phyloP scores from a whole-genome alignment of 1,140 invertebrate genomes.

The Ceratosolen solmsi region DNA sequence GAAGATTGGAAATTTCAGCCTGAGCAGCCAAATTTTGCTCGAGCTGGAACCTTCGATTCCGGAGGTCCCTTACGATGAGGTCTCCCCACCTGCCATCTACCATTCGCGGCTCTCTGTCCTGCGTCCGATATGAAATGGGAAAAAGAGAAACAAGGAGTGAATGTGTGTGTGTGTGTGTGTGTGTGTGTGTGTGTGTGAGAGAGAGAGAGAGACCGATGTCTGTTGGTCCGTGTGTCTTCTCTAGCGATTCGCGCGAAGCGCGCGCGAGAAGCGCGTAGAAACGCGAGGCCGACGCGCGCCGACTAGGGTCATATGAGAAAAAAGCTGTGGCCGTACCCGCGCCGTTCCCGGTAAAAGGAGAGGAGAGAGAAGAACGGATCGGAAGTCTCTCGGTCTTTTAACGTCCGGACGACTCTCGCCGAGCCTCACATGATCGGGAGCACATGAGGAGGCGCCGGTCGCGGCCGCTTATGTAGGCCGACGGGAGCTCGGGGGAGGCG shows the following conservation, averaged over 20 bases:
- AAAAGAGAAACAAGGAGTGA: too few relatives aligned
- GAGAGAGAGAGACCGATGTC: too few relatives aligned
- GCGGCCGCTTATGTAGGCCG: neutral
- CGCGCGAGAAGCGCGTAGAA: slow-evolving; percentile 30
- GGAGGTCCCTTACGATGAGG: too few relatives aligned
- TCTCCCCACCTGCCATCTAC: too few relatives aligned
- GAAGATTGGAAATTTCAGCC: too few relatives aligned
- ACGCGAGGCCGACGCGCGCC: neutral
- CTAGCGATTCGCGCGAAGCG: neutral
- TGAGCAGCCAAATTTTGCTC: too few relatives aligned
- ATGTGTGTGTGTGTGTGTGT: too few relatives aligned
- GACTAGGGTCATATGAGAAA: slow-evolving; percentile 50
- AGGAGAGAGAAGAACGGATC: slow-evolving; percentile 48
- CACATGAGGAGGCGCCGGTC: slow-evolving; percentile 43
- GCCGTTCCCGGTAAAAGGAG: slow-evolving; percentile 19
- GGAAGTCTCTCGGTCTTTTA: slow-evolving; percentile 55
- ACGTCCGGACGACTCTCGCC: slow-evolving; percentile 47
- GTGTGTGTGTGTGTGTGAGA: too few relatives aligned
- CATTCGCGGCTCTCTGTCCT: too few relatives aligned
- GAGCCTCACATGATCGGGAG: slow-evolving; percentile 63
- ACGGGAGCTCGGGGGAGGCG: neutral
- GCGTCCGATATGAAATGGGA: too few relatives aligned
- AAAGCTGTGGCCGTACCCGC: slow-evolving; percentile 14
- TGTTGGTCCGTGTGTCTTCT: neutral
- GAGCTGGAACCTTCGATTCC: too few relatives aligned